Evolutionary conservation across 2,113 vertebrate species (phyloP).

Genomic region (Vanacampus margaritifer): DNA sequence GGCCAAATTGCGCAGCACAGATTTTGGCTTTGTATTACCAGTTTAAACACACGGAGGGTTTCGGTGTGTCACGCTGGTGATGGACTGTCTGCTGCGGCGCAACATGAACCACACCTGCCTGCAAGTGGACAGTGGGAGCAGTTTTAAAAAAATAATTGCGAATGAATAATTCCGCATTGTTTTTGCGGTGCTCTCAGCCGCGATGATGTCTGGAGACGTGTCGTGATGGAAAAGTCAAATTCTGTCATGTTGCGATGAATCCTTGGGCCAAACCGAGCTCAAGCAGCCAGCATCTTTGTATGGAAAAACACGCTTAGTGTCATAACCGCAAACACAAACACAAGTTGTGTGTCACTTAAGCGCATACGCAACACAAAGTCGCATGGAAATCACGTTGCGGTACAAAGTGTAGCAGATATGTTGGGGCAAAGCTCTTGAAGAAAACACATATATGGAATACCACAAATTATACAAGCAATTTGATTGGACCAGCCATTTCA

Average conservation of each 20-base stretch:
- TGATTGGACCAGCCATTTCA: background rate
- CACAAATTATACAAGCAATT: background rate
- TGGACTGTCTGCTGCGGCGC: background rate
- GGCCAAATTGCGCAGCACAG: constrained; percentile 7
- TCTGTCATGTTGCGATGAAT: background rate
- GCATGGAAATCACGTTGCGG: constrained; percentile 3
- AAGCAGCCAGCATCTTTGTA: constrained; percentile 1
- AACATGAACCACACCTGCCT: background rate
- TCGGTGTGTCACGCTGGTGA: background rate
- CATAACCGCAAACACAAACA: constrained; percentile 33
- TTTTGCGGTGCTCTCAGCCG: background rate
- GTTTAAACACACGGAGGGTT: background rate
- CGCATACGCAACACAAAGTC: constrained; percentile 8
- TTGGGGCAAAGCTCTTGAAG: constrained; percentile 5
- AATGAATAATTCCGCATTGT: background rate
- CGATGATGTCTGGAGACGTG: background rate
- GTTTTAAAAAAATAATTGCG: background rate
- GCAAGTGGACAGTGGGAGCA: background rate
- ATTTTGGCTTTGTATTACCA: constrained; percentile 4
- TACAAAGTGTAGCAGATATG: constrained; percentile 5
- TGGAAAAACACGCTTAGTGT: constrained; percentile 21
- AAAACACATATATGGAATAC: background rate
- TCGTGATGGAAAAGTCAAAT: constrained; percentile 3
- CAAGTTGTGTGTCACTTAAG: constrained; percentile 1
- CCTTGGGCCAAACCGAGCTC: background rate